Percentiles rank a stretch among this genome's conserved stretches.
Evolutionary conservation across 2,797 vertebrate species (phyloP).

Genomic region (Acanthiza pusilla): DNA sequence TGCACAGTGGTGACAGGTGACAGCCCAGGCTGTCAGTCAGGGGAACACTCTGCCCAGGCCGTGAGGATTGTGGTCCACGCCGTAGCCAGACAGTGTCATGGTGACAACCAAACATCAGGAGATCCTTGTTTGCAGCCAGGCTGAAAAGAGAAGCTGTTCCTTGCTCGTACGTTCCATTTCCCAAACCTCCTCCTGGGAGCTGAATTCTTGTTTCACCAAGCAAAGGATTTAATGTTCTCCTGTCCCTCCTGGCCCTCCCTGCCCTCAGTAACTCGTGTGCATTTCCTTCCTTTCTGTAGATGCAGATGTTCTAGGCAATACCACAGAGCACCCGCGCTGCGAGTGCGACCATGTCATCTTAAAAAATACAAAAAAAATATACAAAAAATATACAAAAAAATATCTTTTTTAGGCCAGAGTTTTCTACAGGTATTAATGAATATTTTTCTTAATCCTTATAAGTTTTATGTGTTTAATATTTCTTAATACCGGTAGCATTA

Average conservation of each 20-base stretch:
- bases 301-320: conserved; percentile 78
- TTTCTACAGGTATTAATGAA: conserved; percentile 92
- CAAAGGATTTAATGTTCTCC: conserved; percentile 50
- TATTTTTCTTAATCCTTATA: conserved; percentile 87
- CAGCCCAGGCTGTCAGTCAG: neutral
- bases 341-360: conserved; percentile 78
- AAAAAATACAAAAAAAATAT: conserved; percentile 69
- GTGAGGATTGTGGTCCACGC: neutral
- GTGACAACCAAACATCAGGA: conserved; percentile 23
- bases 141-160: conserved; percentile 42
- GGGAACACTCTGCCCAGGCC: neutral
- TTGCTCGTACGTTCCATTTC: neutral
- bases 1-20: neutral
- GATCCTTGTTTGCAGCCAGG: conserved; percentile 54
- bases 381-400: conserved; percentile 76
- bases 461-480: conserved; percentile 94
- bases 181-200: neutral
- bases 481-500: conserved; percentile 96
- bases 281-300: conserved; percentile 65
- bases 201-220: conserved; percentile 40
- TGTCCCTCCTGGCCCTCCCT: conserved; percentile 10
- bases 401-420: conserved; percentile 84
- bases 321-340: conserved; percentile 60
- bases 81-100: neutral
- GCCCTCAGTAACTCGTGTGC: conserved; percentile 39